phyloP scores from a whole-genome alignment of 2,888 invertebrate species.

The Nyleta sp. region DNA sequence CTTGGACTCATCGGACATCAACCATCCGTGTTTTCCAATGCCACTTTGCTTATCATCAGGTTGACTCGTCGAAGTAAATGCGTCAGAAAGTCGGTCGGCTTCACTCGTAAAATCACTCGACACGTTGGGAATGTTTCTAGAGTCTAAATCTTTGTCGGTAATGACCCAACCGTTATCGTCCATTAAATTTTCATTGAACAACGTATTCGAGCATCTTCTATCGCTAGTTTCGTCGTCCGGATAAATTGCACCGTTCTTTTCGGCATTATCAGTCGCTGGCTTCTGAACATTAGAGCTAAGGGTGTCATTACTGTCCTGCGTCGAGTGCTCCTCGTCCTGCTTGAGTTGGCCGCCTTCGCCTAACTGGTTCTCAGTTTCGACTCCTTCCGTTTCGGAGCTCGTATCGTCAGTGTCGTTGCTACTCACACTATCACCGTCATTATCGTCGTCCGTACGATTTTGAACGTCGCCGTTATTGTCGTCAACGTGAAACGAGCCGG shows the following conservation, averaged over 20 bases:
- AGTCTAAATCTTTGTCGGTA: constrained; percentile 65
- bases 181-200: constrained; percentile 72
- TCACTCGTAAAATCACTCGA: neutral
- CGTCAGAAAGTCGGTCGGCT: constrained; percentile 6
- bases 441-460: constrained; percentile 24
- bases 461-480: constrained; percentile 55
- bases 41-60: constrained; percentile 64
- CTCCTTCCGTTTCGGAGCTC: constrained; percentile 2
- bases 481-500: constrained; percentile 40
- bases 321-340: neutral
- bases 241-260: too few relatives aligned
- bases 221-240: neutral
- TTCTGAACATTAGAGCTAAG: too few relatives aligned
- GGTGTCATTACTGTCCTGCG: too few relatives aligned
- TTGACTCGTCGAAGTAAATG: constrained; percentile 49
- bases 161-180: constrained; percentile 80
- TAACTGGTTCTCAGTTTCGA: constrained; percentile 18
- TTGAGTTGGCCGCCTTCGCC: too few relatives aligned
- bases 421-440: constrained; percentile 30
- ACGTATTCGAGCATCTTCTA: constrained; percentile 5
- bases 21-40: constrained; percentile 75
- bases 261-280: too few relatives aligned
- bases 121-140: constrained; percentile 31
- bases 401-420: constrained; percentile 24
- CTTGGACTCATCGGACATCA: constrained; percentile 73